Conservation (phyloP, 2,888 invertebrate genomes). For the Pristionchus fissidentatus region DNA sequence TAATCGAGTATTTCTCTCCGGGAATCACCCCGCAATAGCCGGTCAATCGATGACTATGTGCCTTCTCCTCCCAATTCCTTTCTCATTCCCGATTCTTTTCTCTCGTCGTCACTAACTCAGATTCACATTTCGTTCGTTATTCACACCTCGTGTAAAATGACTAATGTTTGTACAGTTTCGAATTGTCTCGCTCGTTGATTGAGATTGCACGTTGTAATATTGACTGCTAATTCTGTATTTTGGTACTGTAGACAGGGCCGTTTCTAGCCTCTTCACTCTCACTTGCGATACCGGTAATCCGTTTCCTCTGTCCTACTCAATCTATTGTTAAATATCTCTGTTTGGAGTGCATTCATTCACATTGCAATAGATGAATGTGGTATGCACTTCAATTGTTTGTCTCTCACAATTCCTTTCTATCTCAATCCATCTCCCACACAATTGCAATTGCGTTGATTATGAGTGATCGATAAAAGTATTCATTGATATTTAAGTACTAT, state of each 20-base stretch:
- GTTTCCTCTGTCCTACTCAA: constrained; percentile 38
- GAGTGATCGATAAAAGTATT: neutral
- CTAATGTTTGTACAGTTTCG: constrained; percentile 43
- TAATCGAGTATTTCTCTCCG: constrained; percentile 41
- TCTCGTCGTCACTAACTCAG: constrained; percentile 28
- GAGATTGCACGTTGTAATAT: neutral
- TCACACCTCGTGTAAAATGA: neutral
- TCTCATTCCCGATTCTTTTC: neutral
- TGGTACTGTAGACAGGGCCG: neutral
- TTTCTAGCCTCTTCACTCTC: constrained; percentile 6
- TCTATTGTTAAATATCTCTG: constrained; percentile 2
- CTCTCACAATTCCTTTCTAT: neutral
- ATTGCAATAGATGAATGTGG: too few relatives aligned
- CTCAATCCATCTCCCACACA: neutral
- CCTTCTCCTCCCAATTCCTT: neutral
- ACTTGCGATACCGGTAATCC: neutral
- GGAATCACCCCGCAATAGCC: neutral
- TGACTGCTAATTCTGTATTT: neutral
- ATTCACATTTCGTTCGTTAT: constrained; percentile 44
- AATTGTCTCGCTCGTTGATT: neutral
- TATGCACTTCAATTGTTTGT: too few relatives aligned
- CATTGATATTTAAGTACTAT: neutral
- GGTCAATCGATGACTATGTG: neutral
- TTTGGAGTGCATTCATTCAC: neutral
- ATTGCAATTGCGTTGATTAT: neutral